Percentiles rank a stretch among this genome's conserved stretches.
These are phyloP conservation scores for Desmophyllum pertusum DNA, from an alignment of 92 coral and sea anemone species.

Conservation along the genomic window DNA sequence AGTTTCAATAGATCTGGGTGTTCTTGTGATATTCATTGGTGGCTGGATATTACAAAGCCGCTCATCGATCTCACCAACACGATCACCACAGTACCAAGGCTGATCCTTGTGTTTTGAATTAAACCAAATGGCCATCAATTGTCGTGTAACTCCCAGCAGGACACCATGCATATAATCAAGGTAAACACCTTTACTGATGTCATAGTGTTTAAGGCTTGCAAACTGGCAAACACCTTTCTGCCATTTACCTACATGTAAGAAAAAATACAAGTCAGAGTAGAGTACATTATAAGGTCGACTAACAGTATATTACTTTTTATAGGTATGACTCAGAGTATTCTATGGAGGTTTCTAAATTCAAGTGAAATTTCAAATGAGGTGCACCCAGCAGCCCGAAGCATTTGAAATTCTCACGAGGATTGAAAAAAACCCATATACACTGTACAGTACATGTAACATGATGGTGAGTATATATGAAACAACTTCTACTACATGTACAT, in stretches of 20 bases:
- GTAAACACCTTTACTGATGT: slow-evolving; percentile 23
- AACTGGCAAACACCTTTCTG: slow-evolving; percentile 21
- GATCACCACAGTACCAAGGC: slow-evolving; percentile 38
- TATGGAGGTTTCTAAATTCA: no score
- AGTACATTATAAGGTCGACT: no score
- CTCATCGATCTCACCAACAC: slow-evolving; percentile 16
- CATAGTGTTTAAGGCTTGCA: slow-evolving; percentile 22
- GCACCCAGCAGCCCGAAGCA: no score
- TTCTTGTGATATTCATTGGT: slow-evolving; percentile 36
- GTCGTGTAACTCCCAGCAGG: slow-evolving; percentile 34
- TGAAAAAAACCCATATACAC: no score
- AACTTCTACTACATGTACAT: no score
- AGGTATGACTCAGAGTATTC: no score
- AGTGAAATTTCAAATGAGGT: no score
- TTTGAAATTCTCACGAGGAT: no score
- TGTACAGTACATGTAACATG: no score
- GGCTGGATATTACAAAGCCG: slow-evolving; percentile 40
- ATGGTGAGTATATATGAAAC: no score
- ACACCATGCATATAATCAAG: slow-evolving; percentile 38
- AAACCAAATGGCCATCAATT: slow-evolving; percentile 38
- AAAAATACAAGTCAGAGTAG: no score
- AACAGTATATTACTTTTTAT: no score
- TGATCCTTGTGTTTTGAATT: slow-evolving; percentile 29
- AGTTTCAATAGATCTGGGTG: slow-evolving; percentile 39
- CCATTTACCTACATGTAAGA: slow-evolving; percentile 54